These are phyloP conservation scores for Cephus sareptanus DNA, from an alignment of 2,888 invertebrate genomes.

Conservation along the genomic window DNA sequence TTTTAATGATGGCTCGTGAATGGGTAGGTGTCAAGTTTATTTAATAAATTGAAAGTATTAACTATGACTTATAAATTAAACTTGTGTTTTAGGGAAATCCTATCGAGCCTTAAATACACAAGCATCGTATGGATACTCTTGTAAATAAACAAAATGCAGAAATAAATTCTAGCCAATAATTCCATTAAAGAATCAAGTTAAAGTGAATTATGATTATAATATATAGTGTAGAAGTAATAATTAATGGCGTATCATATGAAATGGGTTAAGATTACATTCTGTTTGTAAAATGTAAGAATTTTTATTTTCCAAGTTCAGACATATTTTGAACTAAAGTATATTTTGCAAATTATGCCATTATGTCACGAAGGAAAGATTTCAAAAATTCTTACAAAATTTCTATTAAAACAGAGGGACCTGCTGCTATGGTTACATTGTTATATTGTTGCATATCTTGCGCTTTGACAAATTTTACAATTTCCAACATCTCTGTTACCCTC, in stretches of 20 bases:
- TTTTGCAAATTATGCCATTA: not conserved
- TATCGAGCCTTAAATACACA: constrained; percentile 2
- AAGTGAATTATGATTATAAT: not conserved
- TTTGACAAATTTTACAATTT: no score
- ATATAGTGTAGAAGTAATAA: constrained; percentile 11
- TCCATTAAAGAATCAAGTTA: not conserved
- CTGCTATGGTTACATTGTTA: constrained; percentile 6
- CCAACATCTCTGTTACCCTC: no score
- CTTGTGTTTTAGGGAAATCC: constrained; percentile 13
- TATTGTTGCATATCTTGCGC: no score
- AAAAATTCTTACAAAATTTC: not conserved
- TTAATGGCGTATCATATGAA: not conserved
- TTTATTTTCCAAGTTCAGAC: not conserved
- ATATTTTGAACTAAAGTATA: not conserved
- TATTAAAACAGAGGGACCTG: not conserved
- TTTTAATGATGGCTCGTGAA: constrained; percentile 81
- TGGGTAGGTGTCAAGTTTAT: constrained; percentile 73
- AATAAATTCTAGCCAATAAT: not conserved
- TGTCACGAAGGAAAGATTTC: not conserved
- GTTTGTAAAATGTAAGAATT: not conserved
- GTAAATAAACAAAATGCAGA: not conserved
- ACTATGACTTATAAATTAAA: not conserved
- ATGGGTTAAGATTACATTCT: not conserved
- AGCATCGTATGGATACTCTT: not conserved
- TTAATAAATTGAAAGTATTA: not conserved